Percentiles rank a stretch among this genome's conserved stretches.
Conservation (phyloP, 2,113 vertebrate species). For the Chaenocephalus aceratus region DNA sequence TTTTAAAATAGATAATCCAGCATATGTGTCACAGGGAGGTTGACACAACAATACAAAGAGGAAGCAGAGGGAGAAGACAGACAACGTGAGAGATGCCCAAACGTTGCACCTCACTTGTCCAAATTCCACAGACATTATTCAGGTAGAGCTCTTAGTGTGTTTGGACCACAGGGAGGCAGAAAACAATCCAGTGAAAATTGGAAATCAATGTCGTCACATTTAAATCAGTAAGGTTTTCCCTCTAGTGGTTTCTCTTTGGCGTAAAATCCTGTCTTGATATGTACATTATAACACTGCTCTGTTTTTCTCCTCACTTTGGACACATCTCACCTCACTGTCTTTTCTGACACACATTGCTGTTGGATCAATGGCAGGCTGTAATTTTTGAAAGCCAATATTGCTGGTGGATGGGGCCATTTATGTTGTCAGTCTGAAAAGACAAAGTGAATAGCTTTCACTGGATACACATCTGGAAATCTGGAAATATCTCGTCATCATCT, state of each 20-base stretch:
- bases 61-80: not conserved
- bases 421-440: constrained; percentile 25
- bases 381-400: constrained; percentile 62
- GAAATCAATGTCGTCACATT: too few species aligned
- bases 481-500: constrained; percentile 19
- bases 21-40: constrained; percentile 19
- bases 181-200: constrained; percentile 74
- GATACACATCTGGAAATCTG: constrained; percentile 4
- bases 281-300: constrained; percentile 68
- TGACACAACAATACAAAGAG: not conserved
- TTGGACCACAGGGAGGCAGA: constrained; percentile 49
- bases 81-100: not conserved
- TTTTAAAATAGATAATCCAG: constrained; percentile 6
- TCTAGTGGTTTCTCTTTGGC: constrained; percentile 56
- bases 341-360: constrained; percentile 23
- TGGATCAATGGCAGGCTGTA: constrained; percentile 59
- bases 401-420: constrained; percentile 33
- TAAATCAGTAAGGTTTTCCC: constrained; percentile 72
- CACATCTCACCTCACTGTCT: constrained; percentile 21
- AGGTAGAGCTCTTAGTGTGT: constrained; percentile 48
- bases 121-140: constrained; percentile 42
- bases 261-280: constrained; percentile 72
- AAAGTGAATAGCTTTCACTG: not conserved
- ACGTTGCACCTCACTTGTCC: constrained; percentile 5
- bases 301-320: constrained; percentile 45